Evolutionary conservation across 1,140 invertebrate genomes (phyloP).

Genomic region (Pseudobourletiella spinata): DNA sequence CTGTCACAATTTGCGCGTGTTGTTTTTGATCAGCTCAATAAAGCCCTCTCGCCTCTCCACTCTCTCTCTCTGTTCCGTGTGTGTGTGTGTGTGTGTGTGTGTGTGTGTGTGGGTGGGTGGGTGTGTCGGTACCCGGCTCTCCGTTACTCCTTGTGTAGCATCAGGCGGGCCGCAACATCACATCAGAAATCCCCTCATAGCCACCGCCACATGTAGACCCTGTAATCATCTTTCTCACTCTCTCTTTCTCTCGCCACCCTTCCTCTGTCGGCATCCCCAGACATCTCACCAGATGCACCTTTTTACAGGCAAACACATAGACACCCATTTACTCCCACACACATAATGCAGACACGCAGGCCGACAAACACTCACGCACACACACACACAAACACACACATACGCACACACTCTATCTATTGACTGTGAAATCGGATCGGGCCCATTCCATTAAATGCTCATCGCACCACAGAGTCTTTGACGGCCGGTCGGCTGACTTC

Average conservation of each 20-base stretch:
- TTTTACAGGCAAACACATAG: not conserved
- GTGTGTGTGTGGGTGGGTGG: too few relatives aligned
- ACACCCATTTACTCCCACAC: not conserved
- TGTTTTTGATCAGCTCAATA: conserved; percentile 35
- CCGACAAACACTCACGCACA: conserved; percentile 2
- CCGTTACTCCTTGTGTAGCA: too few relatives aligned
- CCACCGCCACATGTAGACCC: conserved; percentile 16
- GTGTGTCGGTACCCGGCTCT: too few relatives aligned
- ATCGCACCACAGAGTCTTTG: conserved; percentile 16
- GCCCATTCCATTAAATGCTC: conserved; percentile 26
- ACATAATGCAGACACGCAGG: too few relatives aligned
- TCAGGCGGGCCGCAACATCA: conserved; percentile 7
- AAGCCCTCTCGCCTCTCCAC: conserved; percentile 20
- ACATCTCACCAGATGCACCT: conserved; percentile 30
- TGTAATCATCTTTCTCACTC: conserved; percentile 37
- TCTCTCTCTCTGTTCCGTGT: not conserved
- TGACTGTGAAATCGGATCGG: conserved; percentile 16
- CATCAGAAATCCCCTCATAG: conserved; percentile 2
- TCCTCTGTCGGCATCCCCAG: conserved; percentile 25
- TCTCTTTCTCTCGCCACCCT: conserved; percentile 26
- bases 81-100: not conserved
- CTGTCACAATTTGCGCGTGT: conserved; percentile 33
- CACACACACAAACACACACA: too few relatives aligned
- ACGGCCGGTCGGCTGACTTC: too few relatives aligned
- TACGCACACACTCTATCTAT: conserved; percentile 11